Evolutionary conservation across 35 echinoderm and acorn worm species (phyloP).

Genomic region (Apostichopus parvimensis): DNA sequence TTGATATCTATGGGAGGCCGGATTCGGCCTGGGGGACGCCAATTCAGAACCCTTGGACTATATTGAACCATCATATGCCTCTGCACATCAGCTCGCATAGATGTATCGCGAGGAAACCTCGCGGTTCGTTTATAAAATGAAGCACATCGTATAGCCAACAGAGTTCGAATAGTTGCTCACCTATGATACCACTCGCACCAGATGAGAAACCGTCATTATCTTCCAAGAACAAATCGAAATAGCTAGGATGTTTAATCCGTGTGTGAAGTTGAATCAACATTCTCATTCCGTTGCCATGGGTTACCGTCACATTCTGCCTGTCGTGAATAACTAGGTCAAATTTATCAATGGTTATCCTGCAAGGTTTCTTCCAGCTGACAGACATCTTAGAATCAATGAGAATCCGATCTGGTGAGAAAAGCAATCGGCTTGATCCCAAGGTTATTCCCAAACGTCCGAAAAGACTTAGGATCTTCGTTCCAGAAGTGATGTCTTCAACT

Average conservation of each 20-base stretch:
- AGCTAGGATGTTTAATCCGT: slow-evolving; percentile 15
- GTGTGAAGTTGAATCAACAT: neutral
- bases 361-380: neutral
- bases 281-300: neutral
- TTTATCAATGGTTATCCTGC: neutral
- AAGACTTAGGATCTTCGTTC: neutral
- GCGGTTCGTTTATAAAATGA: no score
- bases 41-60: no score
- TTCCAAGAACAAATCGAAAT: slow-evolving; percentile 11
- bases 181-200: slow-evolving; percentile 10
- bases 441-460: slow-evolving; percentile 25
- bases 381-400: slow-evolving; percentile 5
- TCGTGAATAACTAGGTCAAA: neutral
- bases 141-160: no score
- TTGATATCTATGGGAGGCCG: no score
- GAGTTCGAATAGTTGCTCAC: neutral
- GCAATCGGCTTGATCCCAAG: neutral
- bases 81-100: no score
- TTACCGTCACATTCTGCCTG: neutral
- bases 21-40: no score
- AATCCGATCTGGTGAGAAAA: neutral
- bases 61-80: no score
- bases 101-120: no score
- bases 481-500: neutral
- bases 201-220: neutral